A percentile compares a stretch with the other conserved stretches of the same genome.
Conservation (phyloP, 2,113 vertebrate genomes). For the Perognathus longimembris region DNA sequence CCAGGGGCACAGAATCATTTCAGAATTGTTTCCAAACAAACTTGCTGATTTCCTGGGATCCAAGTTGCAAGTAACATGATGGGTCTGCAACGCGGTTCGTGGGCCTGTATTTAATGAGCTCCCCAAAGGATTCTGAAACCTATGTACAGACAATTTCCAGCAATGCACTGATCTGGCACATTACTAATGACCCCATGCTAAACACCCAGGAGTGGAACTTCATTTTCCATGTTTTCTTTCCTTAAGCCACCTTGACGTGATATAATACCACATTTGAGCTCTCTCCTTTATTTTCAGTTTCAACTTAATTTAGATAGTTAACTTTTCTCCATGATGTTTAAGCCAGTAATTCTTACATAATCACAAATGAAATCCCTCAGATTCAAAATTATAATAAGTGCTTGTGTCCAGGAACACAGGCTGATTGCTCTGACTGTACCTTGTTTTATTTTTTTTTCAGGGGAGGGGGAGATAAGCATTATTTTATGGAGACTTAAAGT, state of each 20-base stretch:
- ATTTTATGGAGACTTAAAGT: not conserved
- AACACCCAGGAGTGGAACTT: not conserved
- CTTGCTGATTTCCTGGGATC: not conserved
- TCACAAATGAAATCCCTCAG: conserved; percentile 28
- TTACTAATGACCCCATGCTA: not conserved
- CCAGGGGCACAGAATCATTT: not conserved
- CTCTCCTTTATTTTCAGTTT: conserved; percentile 42
- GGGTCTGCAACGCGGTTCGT: not conserved
- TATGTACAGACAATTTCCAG: not conserved
- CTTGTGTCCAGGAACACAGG: not conserved
- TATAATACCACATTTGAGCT: not conserved
- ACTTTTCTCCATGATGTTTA: not conserved
- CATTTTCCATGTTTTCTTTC: conserved; percentile 15
- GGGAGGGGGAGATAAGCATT: not conserved
- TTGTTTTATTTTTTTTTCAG: not conserved
- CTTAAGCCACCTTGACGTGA: not conserved
- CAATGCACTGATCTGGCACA: not conserved
- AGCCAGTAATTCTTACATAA: conserved; percentile 26
- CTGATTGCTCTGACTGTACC: not conserved
- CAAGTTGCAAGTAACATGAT: not conserved
- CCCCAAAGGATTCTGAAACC: not conserved
- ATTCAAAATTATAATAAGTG: conserved; percentile 10
- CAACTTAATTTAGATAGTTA: not conserved
- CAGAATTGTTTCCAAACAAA: not conserved
- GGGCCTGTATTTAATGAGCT: not conserved